These are phyloP conservation scores for Australoheros scitulus DNA, from an alignment of 2,113 vertebrate genomes.

Conservation along the genomic window DNA sequence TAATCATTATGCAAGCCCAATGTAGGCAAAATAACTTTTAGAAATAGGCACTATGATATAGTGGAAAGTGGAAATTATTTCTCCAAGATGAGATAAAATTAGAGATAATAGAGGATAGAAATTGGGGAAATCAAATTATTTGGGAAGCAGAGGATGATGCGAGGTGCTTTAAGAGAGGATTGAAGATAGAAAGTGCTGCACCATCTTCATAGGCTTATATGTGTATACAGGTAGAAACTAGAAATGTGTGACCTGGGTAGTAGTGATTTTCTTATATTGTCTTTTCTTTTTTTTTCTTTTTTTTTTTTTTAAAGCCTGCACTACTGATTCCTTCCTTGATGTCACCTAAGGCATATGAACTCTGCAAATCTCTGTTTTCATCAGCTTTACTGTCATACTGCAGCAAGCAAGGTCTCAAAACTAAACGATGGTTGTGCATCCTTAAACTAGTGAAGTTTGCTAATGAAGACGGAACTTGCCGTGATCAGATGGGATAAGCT, in stretches of 20 bases:
- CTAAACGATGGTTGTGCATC: background rate
- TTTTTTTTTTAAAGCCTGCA: too few relatives aligned
- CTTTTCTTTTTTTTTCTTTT: too few relatives aligned
- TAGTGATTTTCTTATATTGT: background rate
- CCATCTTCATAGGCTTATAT: background rate
- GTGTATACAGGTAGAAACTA: background rate
- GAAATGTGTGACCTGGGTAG: background rate
- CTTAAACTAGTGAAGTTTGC: too few relatives aligned
- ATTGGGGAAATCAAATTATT: slow-evolving; percentile 4
- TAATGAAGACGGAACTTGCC: background rate
- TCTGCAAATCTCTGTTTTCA: background rate
- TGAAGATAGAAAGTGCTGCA: background rate
- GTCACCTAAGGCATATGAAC: background rate
- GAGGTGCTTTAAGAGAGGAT: slow-evolving; percentile 2
- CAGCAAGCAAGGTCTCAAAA: background rate
- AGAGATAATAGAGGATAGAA: background rate
- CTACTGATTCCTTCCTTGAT: background rate
- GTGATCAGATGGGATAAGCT: background rate
- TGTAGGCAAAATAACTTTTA: slow-evolving; percentile 8
- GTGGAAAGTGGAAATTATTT: background rate
- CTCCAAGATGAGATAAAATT: background rate
- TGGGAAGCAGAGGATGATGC: background rate
- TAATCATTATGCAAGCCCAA: background rate
- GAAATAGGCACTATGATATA: background rate
- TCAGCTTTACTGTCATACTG: background rate